Percentiles rank a stretch among this genome's conserved stretches.
phyloP scores from a whole-genome alignment of 2,113 vertebrate species.

The Scatophagus argus region DNA sequence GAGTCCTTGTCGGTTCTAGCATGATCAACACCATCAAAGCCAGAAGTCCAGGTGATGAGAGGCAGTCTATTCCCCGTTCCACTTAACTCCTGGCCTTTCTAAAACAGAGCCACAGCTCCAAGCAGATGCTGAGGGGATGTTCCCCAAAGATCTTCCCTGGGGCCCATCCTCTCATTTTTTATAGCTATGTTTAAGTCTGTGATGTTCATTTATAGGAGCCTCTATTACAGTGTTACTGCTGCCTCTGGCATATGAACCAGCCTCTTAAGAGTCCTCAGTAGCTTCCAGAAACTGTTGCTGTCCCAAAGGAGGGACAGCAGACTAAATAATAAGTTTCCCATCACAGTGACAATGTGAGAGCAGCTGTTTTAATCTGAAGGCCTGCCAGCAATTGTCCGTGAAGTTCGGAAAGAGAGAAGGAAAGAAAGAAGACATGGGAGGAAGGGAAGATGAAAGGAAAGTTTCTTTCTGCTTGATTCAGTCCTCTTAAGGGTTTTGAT shows the following conservation, averaged over 20 bases:
- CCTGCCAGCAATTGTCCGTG: conserved; percentile 60
- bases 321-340: conserved; percentile 79
- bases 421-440: conserved; percentile 28
- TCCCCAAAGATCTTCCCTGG: conserved; percentile 47
- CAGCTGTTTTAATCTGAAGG: conserved; percentile 76
- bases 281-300: conserved; percentile 46
- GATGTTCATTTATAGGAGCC: conserved; percentile 65
- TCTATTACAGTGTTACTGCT: conserved; percentile 62
- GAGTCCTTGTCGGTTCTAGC: not conserved
- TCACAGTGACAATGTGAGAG: conserved; percentile 64
- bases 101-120: conserved; percentile 21
- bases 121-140: conserved; percentile 65
- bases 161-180: conserved; percentile 63
- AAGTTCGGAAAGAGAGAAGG: conserved; percentile 45
- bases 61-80: conserved; percentile 31
- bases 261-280: conserved; percentile 58
- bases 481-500: conserved; percentile 50
- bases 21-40: conserved; percentile 61
- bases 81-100: conserved; percentile 22
- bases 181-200: conserved; percentile 61
- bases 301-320: conserved; percentile 72
- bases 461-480: conserved; percentile 47
- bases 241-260: conserved; percentile 49
- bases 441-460: conserved; percentile 58
- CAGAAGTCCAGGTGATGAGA: conserved; percentile 65